A percentile compares a stretch with the other conserved stretches of the same genome.
These are phyloP conservation scores for Ceyx margarethae DNA, from an alignment of 2,113 vertebrate species.

Conservation along the genomic window DNA sequence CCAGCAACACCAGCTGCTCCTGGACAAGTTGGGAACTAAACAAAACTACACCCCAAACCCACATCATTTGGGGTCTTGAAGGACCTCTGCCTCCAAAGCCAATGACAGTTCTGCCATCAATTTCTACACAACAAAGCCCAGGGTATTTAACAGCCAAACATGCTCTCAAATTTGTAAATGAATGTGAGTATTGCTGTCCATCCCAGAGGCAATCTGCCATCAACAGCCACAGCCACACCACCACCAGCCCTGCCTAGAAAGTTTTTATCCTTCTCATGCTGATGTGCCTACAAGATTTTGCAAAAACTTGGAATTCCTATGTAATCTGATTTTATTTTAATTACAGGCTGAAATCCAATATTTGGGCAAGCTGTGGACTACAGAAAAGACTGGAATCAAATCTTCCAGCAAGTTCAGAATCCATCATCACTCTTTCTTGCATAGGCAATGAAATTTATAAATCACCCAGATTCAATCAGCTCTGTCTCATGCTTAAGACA, in stretches of 20 bases:
- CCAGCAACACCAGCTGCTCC: slow-evolving; percentile 45
- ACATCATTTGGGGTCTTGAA: slow-evolving; percentile 45
- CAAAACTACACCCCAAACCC: slow-evolving; percentile 42
- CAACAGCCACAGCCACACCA: not conserved
- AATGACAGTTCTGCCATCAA: slow-evolving; percentile 36
- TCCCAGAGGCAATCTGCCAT: not conserved
- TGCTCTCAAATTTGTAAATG: not conserved
- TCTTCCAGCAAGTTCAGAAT: not conserved
- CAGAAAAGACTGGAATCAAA: not conserved
- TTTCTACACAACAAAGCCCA: slow-evolving; percentile 11
- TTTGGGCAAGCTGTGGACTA: not conserved
- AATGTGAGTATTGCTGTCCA: not conserved
- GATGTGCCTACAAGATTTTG: not conserved
- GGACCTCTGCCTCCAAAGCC: slow-evolving; percentile 46
- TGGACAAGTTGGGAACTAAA: slow-evolving; percentile 53
- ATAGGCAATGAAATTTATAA: not conserved
- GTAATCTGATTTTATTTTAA: not conserved
- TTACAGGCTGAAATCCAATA: not conserved
- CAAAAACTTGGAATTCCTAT: not conserved
- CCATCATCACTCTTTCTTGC: not conserved
- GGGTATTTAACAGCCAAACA: not conserved
- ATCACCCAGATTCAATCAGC: not conserved
- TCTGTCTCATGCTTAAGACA: not conserved
- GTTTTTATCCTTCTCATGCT: not conserved
- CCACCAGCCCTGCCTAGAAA: not conserved